Base-by-base conservation (phyloP, 2,797 vertebrate genomes). In the Oreochromis grahami region DNA sequence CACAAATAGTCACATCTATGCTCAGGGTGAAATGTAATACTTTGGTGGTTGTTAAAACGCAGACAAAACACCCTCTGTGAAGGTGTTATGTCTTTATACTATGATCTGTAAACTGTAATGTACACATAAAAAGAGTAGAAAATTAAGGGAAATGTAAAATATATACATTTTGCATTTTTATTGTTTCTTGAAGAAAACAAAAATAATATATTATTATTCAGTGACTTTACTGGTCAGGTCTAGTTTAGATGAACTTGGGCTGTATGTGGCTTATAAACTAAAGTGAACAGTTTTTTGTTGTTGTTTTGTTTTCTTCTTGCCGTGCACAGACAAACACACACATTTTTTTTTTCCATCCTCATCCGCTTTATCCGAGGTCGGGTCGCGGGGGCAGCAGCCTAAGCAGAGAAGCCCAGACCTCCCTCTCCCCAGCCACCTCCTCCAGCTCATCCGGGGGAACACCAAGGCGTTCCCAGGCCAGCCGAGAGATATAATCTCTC, bases 41-140 rank as follows among this genome's bases (percentile, higher is more conserved):
- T 63, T 63, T 36, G 32, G 10, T 36, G 58, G 17, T n/a, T 63
- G 1, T 63, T 63, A 63, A 36, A 63, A 63, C 0, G 0, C 12
- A n/a, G 32, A 36, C 70, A 74, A 74, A 74, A 50, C 43, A 29
- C 24, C 10, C 24, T 8, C 24, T 72, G 3, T 50, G 68, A 68
- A 43, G 13, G 13, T 68, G 38, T 68, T 68, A 21, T 65, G 63
- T 21, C 36, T 43, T 68, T 43, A 15, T 15, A 0, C 63, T 43
- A 36, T 2, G 34, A 38, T 63, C 19, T 38, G 58, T 63, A 21
- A 63, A 38, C 19, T 38, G 11, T 38, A 38, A 63, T 63, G 58
- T 38, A 38, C 34, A 63, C 11, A 63, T n/a, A 63, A n/a, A 63
- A 36, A 36, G 32, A 36, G 58, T n/a, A 63, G 58, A 63, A n/a